Base-by-base conservation (phyloP, 2,113 vertebrate genomes). In the Ploceus nigricollis region DNA sequence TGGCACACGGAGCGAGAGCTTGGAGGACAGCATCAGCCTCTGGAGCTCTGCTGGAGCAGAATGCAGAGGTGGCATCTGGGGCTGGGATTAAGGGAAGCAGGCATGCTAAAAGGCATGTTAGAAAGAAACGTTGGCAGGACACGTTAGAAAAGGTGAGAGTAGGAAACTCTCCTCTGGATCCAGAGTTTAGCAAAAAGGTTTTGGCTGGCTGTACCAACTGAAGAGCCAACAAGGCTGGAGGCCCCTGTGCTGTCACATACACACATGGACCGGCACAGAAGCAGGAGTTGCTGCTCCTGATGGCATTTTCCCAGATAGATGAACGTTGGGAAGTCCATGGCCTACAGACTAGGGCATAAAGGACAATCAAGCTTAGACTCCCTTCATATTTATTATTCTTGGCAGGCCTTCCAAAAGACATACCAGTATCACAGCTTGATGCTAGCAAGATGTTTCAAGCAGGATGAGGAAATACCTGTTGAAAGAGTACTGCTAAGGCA, bases 401-500 rank as follows among this genome's bases (percentile, higher is more conserved):
- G 56, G 8, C 70, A 99, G 98, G 93, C 98, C 97, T 24, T 98
- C 97, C 15, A 96, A 98, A 48, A 98, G 98, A 22, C 98, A 97
- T 53, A 90, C 96, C 54, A 98, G 97, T 61, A 98, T 97, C 42
- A 97, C 98, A 57, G 98, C 33, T 93, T 97, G 89, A 98, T 98
- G 13, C 97, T 98, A 68, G 82, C 97, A 45, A 98, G 98, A 72
- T 97, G 96, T 84, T 97, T 98, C 82, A 98, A 97, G 90, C 96
- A 97, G 64, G 98, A 98, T 60, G 97, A 98, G 9, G 97, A 98
- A 90, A 82, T 72, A 31, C 98, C 97, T 37, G 80, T 97, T 6
- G 98, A 98, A 96, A 96, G 51, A 98, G 96, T 2, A 98, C 96
- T 8, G 98, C 64, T 98, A 98, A 23, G 97, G 98, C 95, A 98